Evolutionary conservation across 2,888 invertebrate species (phyloP).

Genomic region (Thalpophila matura): DNA sequence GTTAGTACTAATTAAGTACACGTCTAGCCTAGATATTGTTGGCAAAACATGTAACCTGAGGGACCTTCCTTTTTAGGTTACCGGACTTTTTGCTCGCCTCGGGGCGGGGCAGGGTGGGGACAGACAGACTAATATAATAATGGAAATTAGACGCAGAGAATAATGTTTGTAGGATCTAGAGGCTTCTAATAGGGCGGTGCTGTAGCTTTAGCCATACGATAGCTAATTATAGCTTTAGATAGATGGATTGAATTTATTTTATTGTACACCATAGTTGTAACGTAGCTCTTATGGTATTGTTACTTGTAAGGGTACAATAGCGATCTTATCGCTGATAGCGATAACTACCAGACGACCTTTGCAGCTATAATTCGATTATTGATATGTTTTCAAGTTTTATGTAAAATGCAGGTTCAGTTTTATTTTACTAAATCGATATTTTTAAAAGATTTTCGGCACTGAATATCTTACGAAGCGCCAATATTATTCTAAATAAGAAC

Average conservation of each 20-base stretch:
- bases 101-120: constrained; percentile 28
- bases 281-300: no score
- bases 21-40: constrained; percentile 56
- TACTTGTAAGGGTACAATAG: no score
- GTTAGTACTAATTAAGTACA: constrained; percentile 61
- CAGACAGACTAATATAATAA: constrained; percentile 61
- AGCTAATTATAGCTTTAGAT: neutral
- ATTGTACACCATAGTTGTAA: no score
- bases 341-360: no score
- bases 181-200: constrained; percentile 5
- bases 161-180: constrained; percentile 49
- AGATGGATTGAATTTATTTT: neutral
- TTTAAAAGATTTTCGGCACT: no score
- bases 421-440: no score
- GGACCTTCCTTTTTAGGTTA: constrained; percentile 49
- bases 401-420: no score
- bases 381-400: no score
- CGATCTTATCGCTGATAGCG: no score
- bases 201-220: constrained; percentile 9
- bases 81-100: constrained; percentile 46
- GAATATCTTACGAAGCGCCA: no score
- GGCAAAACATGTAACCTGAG: constrained; percentile 50
- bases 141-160: constrained; percentile 51
- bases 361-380: no score
- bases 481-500: no score